Evolutionary conservation across 2,797 vertebrate genomes (phyloP), one percentile per base, ranked within the genome.

Genomic region (Sus cebifrons): DNA sequence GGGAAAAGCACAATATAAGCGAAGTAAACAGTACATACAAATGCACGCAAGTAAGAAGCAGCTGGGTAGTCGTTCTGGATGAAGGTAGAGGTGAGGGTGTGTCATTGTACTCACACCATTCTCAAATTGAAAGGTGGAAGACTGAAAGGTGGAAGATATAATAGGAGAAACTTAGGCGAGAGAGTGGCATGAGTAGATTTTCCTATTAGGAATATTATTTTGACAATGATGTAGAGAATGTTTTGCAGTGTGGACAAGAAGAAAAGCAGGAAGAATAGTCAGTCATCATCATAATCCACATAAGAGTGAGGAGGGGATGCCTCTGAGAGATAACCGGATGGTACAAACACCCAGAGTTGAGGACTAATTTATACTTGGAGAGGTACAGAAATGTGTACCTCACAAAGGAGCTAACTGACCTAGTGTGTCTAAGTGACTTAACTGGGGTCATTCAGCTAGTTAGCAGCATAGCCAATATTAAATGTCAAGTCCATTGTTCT

Each of bases 401-500:
- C 68, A 83, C 83, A 95, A 62, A 90, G 75, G 82, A 89, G 65
- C 29, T 67, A 71, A 74, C 40, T 94, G 65, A 90, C 86, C 67
- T 89, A 79, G 75, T 87, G 29, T 86, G 32, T 91, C 89, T 89
- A 84, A 88, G 67, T 81, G 75, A 91, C 54, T 93, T 94, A 83
- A 89, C 79, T 0, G 17, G 88, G 86, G 40, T 84, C 77, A 94
- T 84, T 94, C 87, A 94, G 58, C 60, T 83, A 70, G 73, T 82
- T 95, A 96, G 62, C 49, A 86, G 74, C 54, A 95, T 36, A 96
- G 60, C 60, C 54, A 75, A 32, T 91, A 94, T 73, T 95, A 82
- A 64, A 87, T 88, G 32, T 86, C 67, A 96, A 49, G n/a, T 93
- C 75, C 60, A 68, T 92, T 96, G 60, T 95, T 92, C 78, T 89